phyloP scores from a whole-genome alignment of 2,888 invertebrate species.

The Tubiluchus corallicola region DNA sequence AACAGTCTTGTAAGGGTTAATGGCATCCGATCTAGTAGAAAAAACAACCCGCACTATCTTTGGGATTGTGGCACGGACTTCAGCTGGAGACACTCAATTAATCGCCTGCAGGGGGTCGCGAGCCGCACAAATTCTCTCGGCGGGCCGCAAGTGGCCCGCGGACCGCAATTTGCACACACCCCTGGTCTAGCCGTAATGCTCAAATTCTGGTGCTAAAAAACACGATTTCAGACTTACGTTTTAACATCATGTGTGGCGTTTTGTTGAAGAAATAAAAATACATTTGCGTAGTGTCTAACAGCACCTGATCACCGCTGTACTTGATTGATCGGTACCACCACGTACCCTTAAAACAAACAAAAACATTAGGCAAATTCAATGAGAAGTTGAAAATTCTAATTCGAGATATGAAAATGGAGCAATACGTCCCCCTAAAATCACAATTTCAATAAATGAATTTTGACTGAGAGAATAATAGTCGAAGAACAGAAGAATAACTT shows the following conservation, averaged over 20 bases:
- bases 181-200: too few relatives aligned
- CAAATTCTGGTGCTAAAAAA: neutral
- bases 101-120: too few relatives aligned
- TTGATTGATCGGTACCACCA: slow-evolving; percentile 99
- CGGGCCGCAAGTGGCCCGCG: too few relatives aligned
- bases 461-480: slow-evolving; percentile 14
- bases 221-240: slow-evolving; percentile 40
- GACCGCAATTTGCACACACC: too few relatives aligned
- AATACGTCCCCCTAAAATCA: neutral
- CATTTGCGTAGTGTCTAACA: slow-evolving; percentile 88
- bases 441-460: slow-evolving; percentile 13
- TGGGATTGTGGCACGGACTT: too few relatives aligned
- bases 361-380: slow-evolving; percentile 6
- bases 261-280: slow-evolving; percentile 90
- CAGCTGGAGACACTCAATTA: too few relatives aligned
- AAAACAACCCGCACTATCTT: too few relatives aligned
- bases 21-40: too few relatives aligned
- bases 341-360: slow-evolving; percentile 41
- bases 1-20: too few relatives aligned
- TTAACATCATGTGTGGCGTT: slow-evolving; percentile 83
- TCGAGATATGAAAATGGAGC: neutral
- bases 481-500: too few relatives aligned
- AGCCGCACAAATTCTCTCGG: too few relatives aligned
- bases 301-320: slow-evolving; percentile 87
- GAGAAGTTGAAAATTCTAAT: neutral